These are phyloP conservation scores for Eremophila alpestris DNA, from an alignment of 2,797 vertebrate genomes.

Conservation along the genomic window DNA sequence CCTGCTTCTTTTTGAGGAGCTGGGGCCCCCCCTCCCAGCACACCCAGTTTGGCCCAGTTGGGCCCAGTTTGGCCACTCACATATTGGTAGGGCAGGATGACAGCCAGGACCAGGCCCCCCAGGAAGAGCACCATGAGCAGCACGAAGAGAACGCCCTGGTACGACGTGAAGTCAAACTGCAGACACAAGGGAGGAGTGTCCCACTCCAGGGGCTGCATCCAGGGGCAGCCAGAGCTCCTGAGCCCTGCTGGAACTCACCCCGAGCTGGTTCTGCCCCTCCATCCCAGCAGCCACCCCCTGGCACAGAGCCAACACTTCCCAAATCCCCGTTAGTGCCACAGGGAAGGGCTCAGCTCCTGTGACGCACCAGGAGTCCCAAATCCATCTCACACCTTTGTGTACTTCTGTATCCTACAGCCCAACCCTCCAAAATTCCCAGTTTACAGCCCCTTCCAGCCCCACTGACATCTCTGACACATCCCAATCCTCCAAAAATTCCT, in stretches of 20 bases:
- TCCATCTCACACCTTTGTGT: fast-evolving
- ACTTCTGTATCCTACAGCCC: not conserved
- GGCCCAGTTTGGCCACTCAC: slow-evolving; percentile 75
- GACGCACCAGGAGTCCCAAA: not conserved
- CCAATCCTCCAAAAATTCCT: too few relatives aligned
- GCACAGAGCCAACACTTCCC: fast-evolving
- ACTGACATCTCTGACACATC: not conserved
- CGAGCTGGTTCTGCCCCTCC: not conserved
- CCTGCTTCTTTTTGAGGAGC: fast-evolving
- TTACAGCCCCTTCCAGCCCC: not conserved
- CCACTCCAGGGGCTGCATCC: not conserved
- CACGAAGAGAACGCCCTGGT: slow-evolving; percentile 85
- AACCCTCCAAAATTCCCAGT: not conserved
- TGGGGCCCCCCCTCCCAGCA: not conserved
- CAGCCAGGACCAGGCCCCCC: slow-evolving; percentile 84
- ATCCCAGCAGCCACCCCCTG: not conserved
- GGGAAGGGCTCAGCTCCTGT: not conserved
- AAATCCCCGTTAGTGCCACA: fast-evolving
- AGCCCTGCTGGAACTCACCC: fast-evolving
- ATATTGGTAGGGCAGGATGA: slow-evolving; percentile 87
- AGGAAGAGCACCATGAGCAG: slow-evolving; percentile 88
- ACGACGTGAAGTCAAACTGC: slow-evolving; percentile 92
- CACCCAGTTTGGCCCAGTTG: not conserved
- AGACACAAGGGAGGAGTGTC: not conserved
- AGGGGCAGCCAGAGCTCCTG: fast-evolving